Conservation (phyloP, 1,140 invertebrate genomes). For the Rhizoglyphus robini region DNA sequence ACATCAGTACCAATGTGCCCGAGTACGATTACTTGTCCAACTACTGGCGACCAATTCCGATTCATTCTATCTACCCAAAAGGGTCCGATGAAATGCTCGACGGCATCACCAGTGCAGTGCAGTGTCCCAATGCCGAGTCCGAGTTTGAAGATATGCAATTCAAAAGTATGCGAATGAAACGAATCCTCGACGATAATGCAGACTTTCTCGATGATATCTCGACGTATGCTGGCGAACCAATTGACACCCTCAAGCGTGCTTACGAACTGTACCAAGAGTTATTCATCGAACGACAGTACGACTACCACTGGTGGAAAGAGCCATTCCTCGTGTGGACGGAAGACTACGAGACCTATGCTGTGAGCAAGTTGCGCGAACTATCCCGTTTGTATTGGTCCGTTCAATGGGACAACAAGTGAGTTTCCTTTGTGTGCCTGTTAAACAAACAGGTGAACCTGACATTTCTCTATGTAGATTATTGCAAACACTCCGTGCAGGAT, state of each 20-base stretch:
- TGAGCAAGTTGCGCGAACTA: neutral
- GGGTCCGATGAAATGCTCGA: conserved; percentile 1
- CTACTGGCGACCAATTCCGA: conserved; percentile 8
- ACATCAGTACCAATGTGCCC: neutral
- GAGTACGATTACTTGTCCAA: neutral
- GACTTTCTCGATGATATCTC: neutral
- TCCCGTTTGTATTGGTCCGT: conserved; percentile 3
- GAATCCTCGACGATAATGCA: neutral
- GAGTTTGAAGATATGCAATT: neutral
- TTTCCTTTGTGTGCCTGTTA: neutral
- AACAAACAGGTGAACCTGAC: neutral
- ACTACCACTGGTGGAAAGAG: neutral
- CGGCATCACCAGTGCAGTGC: neutral
- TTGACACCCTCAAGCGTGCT: neutral
- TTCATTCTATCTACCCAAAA: conserved; percentile 11
- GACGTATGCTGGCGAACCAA: neutral
- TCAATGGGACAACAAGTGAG: neutral
- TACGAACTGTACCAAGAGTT: conserved; percentile 4
- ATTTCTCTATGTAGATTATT: neutral
- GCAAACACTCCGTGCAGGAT: neutral
- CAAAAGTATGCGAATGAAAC: neutral
- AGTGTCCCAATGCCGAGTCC: conserved; percentile 9
- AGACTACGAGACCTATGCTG: conserved; percentile 6
- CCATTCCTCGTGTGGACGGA: neutral
- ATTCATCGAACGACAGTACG: neutral